A percentile compares a stretch with the other conserved stretches of the same genome.
Conservation (phyloP, 2,888 invertebrate genomes). For the Zelleria hepariella region DNA sequence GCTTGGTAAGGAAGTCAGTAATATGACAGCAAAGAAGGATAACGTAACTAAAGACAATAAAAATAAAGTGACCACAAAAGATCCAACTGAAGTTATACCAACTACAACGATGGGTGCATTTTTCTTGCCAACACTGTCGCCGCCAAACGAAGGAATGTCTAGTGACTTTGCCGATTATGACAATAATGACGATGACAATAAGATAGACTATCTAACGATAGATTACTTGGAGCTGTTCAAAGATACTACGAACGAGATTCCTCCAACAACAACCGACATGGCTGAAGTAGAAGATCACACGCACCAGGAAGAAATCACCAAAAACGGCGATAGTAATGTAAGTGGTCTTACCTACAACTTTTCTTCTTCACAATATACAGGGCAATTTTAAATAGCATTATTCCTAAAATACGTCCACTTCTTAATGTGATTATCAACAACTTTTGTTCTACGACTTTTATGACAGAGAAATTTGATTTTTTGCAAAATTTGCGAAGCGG, state of each 20-base stretch:
- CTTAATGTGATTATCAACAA: too few species aligned
- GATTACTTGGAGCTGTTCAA: slow-evolving; percentile 55
- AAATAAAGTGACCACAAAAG: too few species aligned
- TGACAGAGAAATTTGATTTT: too few species aligned
- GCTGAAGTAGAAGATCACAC: background rate
- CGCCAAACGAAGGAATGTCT: background rate
- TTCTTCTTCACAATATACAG: too few species aligned
- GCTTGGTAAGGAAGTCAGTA: background rate
- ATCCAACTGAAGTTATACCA: too few species aligned
- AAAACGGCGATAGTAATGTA: background rate
- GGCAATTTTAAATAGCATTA: too few species aligned
- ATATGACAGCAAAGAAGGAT: background rate
- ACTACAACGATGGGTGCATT: background rate
- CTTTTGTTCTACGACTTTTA: too few species aligned
- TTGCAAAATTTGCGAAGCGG: too few species aligned
- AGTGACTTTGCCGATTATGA: slow-evolving; percentile 20
- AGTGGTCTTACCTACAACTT: too few species aligned
- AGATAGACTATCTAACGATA: slow-evolving; percentile 45
- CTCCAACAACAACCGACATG: background rate
- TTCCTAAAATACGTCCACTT: too few species aligned
- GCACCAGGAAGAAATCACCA: background rate
- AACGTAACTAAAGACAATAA: background rate
- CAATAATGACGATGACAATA: slow-evolving; percentile 28
- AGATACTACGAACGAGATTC: slow-evolving; percentile 46
- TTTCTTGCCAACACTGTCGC: background rate